A percentile compares a stretch with the other conserved stretches of the same genome.
Conservation (phyloP, 1,140 invertebrate species). For the Neodiprion virginianus region DNA sequence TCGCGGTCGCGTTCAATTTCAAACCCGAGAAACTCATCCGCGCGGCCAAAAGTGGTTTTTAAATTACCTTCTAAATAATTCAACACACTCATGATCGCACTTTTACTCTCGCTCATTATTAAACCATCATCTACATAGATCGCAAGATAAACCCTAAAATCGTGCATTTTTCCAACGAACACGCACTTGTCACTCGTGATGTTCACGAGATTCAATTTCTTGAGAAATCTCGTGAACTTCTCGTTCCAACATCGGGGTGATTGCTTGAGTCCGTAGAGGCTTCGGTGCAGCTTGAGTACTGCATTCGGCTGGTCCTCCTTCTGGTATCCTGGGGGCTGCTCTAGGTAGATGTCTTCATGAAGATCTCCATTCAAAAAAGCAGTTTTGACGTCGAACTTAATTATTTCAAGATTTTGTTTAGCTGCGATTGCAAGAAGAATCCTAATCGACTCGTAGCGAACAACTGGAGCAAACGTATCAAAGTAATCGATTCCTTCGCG, state of each 20-base stretch:
- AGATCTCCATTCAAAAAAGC: slow-evolving; percentile 39
- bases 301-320: slow-evolving; percentile 8
- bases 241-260: slow-evolving; percentile 33
- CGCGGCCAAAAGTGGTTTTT: background rate
- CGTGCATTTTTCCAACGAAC: slow-evolving; percentile 30
- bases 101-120: slow-evolving; percentile 22
- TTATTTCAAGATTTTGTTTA: slow-evolving; percentile 22
- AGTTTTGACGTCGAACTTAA: slow-evolving; percentile 36
- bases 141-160: slow-evolving; percentile 31
- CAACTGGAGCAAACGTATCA: slow-evolving; percentile 38
- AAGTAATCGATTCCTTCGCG: slow-evolving; percentile 39
- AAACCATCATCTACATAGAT: slow-evolving; percentile 42
- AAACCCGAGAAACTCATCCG: background rate
- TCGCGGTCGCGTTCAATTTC: background rate
- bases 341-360: slow-evolving; percentile 37
- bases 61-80: background rate
- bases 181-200: slow-evolving; percentile 39
- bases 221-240: slow-evolving; percentile 37
- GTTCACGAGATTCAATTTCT: slow-evolving; percentile 32
- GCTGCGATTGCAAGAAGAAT: slow-evolving; percentile 32
- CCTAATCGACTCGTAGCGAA: slow-evolving; percentile 41
- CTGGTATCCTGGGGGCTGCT: slow-evolving; percentile 40
- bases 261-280: background rate
- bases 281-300: background rate
- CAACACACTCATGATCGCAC: background rate